A percentile compares a stretch with the other conserved stretches of the same genome.
These are phyloP conservation scores for Mimachlamys varia DNA, from an alignment of 2,888 invertebrate genomes.

Conservation along the genomic window DNA sequence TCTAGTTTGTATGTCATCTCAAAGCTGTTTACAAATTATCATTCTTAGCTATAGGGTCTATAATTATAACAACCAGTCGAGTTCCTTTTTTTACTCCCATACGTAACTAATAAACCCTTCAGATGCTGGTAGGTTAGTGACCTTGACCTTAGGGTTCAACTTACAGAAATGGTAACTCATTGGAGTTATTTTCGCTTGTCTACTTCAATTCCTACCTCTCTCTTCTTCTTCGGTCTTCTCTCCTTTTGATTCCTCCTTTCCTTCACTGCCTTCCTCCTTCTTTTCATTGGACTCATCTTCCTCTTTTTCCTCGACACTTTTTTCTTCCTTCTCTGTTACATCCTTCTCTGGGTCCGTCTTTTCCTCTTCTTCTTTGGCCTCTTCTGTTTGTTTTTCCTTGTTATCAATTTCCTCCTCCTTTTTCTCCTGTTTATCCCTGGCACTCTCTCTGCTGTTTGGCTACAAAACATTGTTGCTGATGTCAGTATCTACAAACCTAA, in stretches of 20 bases:
- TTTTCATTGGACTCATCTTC: constrained; percentile 53
- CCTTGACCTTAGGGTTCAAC: too few relatives aligned
- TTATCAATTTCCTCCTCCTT: neutral
- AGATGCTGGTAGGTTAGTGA: too few relatives aligned
- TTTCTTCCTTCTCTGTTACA: constrained; percentile 52
- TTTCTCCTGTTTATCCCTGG: neutral
- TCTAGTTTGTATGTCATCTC: too few relatives aligned
- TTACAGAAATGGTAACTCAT: too few relatives aligned
- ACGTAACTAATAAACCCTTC: too few relatives aligned
- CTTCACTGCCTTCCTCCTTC: constrained; percentile 52
- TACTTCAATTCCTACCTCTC: constrained; percentile 15
- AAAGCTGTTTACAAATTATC: too few relatives aligned
- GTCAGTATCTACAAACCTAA: too few relatives aligned
- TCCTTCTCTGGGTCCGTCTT: constrained; percentile 54
- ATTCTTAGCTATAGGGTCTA: too few relatives aligned
- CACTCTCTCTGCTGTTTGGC: neutral
- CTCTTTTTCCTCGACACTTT: constrained; percentile 53
- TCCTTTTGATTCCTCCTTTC: constrained; percentile 56
- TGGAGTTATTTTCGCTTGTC: too few relatives aligned
- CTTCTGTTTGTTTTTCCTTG: constrained; percentile 42
- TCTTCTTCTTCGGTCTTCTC: constrained; percentile 52
- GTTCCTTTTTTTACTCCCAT: too few relatives aligned
- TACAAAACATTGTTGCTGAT: neutral
- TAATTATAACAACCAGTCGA: too few relatives aligned
- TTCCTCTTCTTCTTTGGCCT: constrained; percentile 49